phyloP scores from a whole-genome alignment of 2,888 invertebrate genomes.

The Hipparchia semele region DNA sequence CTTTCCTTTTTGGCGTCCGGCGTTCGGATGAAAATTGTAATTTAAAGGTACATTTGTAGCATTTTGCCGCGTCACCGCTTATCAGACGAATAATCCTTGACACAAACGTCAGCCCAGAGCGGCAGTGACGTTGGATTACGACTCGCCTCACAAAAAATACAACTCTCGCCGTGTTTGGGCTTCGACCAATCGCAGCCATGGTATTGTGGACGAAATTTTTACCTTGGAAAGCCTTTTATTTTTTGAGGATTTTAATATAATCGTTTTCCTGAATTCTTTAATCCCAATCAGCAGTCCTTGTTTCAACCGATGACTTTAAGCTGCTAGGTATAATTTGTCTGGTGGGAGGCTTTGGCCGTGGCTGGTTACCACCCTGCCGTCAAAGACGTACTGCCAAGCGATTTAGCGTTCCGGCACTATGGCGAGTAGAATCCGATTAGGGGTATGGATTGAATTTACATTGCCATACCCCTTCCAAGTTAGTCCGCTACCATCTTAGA shows the following conservation, averaged over 20 bases:
- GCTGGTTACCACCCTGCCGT: too few species aligned
- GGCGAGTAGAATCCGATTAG: too few species aligned
- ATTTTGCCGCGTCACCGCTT: conserved; percentile 43
- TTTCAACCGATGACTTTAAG: too few species aligned
- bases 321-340: too few species aligned
- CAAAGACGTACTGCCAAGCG: too few species aligned
- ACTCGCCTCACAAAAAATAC: conserved; percentile 27
- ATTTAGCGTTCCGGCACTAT: too few species aligned
- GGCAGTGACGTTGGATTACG: conserved; percentile 41
- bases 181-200: conserved; percentile 16
- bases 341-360: too few species aligned
- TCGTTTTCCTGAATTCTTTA: too few species aligned
- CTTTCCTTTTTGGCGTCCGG: conserved; percentile 19
- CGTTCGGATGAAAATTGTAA: conserved; percentile 20
- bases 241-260: neutral
- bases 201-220: neutral
- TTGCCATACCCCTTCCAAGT: too few species aligned
- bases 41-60: conserved; percentile 30
- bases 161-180: conserved; percentile 20
- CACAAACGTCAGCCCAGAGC: conserved; percentile 38
- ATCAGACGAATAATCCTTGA: conserved; percentile 45
- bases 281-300: too few species aligned
- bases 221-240: neutral
- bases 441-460: too few species aligned
- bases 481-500: too few species aligned